phyloP scores from a whole-genome alignment of 2,113 vertebrate species.

The Larimichthys polyactis region DNA sequence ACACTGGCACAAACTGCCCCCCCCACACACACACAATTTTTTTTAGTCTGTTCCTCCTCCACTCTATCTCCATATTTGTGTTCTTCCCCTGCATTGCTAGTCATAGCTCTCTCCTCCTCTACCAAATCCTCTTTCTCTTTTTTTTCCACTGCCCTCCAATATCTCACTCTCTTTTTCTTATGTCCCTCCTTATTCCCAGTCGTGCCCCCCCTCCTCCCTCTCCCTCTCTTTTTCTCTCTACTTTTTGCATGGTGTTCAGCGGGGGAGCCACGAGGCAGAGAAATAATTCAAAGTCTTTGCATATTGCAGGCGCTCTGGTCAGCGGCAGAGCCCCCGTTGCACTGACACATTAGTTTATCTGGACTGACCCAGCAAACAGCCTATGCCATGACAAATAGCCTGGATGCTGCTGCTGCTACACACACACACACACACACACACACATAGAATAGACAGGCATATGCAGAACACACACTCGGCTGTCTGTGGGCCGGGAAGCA shows the following conservation, averaged over 20 bases:
- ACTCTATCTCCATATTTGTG: conserved; percentile 39
- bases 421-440: conserved; percentile 23
- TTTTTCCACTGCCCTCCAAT: conserved; percentile 34
- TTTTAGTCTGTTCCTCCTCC: conserved; percentile 29
- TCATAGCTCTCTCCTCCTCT: conserved; percentile 18
- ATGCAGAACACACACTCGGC: conserved; percentile 69
- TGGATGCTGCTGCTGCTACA: conserved; percentile 55
- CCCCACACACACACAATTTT: conserved; percentile 13
- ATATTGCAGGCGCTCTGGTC: conserved; percentile 86
- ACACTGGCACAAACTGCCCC: conserved; percentile 52
- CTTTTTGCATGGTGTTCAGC: conserved; percentile 61
- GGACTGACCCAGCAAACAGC: conserved; percentile 84
- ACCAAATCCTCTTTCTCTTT: conserved; percentile 32
- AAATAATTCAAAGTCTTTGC: conserved; percentile 87
- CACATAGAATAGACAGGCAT: conserved; percentile 41
- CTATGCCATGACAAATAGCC: conserved; percentile 84
- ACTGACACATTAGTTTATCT: conserved; percentile 87
- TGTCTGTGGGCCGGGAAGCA: conserved; percentile 65
- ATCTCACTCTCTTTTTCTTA: conserved; percentile 50
- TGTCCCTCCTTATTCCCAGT: conserved; percentile 43
- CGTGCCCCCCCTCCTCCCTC: not conserved
- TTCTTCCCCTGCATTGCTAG: conserved; percentile 20
- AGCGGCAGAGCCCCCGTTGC: conserved; percentile 74
- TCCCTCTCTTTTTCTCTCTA: conserved; percentile 13
- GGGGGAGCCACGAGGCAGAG: conserved; percentile 79